These are phyloP conservation scores for Drepana arcuata DNA, from an alignment of 1,140 invertebrate genomes.

Conservation along the genomic window DNA sequence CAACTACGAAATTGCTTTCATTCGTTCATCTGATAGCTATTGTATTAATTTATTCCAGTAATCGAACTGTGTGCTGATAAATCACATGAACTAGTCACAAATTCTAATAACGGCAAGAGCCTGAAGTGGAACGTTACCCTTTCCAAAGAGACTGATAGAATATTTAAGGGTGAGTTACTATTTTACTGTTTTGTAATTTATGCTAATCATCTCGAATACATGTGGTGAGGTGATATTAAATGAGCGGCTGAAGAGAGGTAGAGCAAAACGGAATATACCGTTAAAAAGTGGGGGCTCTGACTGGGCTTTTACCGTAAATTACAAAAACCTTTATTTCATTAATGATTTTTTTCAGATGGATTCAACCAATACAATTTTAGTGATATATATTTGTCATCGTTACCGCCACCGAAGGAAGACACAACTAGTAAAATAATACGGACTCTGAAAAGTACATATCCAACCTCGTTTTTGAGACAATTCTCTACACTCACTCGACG, in stretches of 20 bases:
- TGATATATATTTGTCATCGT: conserved; percentile 39
- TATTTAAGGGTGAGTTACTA: too few species aligned
- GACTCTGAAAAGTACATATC: conserved; percentile 52
- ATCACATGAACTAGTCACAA: conserved; percentile 71
- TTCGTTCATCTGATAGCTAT: too few species aligned
- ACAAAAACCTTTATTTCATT: not conserved
- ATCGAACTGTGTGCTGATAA: conserved; percentile 87
- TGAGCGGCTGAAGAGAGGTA: too few species aligned
- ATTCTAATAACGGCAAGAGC: conserved; percentile 81
- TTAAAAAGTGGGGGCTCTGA: too few species aligned
- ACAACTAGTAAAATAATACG: conserved; percentile 50
- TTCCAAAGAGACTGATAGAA: conserved; percentile 41
- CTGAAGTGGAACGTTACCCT: conserved; percentile 70
- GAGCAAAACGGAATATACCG: too few species aligned
- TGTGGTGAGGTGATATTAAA: too few species aligned
- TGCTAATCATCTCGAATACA: too few species aligned
- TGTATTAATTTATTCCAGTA: conserved; percentile 71
- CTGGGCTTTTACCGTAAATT: too few species aligned
- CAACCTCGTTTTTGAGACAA: conserved; percentile 49
- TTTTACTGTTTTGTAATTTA: too few species aligned
- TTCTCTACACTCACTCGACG: conserved; percentile 46
- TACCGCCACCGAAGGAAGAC: conserved; percentile 48
- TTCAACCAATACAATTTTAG: conserved; percentile 35
- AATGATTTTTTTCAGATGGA: conserved; percentile 33
- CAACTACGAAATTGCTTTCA: too few species aligned